Conservation (phyloP, 2,888 invertebrate genomes). For the Heteropelma amictum region DNA sequence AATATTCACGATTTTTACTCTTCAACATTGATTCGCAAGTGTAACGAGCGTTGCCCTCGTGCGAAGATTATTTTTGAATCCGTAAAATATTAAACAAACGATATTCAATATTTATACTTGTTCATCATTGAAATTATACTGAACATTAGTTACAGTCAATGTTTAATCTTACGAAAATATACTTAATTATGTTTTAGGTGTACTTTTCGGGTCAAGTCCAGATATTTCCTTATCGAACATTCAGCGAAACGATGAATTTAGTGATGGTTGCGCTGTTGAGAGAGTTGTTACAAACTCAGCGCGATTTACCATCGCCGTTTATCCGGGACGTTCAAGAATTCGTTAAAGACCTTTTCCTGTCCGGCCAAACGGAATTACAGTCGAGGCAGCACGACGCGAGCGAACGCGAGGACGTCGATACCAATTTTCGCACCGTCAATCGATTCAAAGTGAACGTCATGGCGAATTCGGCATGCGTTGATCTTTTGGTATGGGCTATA, state of each 20-base stretch:
- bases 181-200: slow-evolving; percentile 73
- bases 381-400: slow-evolving; percentile 91
- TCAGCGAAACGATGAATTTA: slow-evolving; percentile 95
- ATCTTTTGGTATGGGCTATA: slow-evolving; percentile 98
- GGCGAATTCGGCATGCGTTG: slow-evolving; percentile 98
- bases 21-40: too few relatives aligned
- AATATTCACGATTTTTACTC: neutral
- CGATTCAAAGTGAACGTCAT: slow-evolving; percentile 96
- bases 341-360: slow-evolving; percentile 91
- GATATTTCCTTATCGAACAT: slow-evolving; percentile 95
- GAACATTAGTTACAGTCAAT: too few relatives aligned
- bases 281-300: slow-evolving; percentile 93
- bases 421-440: slow-evolving; percentile 89
- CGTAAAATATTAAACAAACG: too few relatives aligned
- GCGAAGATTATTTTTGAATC: too few relatives aligned
- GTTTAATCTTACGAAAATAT: neutral
- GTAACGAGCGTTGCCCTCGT: too few relatives aligned
- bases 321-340: slow-evolving; percentile 95
- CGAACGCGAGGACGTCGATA: slow-evolving; percentile 89
- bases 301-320: slow-evolving; percentile 92
- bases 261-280: slow-evolving; percentile 94
- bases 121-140: neutral
- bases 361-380: slow-evolving; percentile 95
- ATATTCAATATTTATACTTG: too few relatives aligned
- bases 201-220: slow-evolving; percentile 78